phyloP scores from a whole-genome alignment of 1,140 invertebrate genomes.

The Littorina saxatilis region DNA sequence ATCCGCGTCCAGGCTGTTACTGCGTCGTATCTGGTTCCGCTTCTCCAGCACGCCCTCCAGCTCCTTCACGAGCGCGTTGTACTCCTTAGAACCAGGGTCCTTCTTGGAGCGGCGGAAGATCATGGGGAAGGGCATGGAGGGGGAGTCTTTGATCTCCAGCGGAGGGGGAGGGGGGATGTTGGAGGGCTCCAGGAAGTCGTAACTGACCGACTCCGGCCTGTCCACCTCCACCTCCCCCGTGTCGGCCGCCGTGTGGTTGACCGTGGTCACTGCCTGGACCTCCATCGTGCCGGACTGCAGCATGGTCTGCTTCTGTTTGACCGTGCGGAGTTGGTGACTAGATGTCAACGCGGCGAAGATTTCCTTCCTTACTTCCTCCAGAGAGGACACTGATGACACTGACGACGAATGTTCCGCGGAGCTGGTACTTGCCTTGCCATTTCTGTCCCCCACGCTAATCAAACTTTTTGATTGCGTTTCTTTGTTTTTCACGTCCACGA shows the following conservation, averaged over 20 bases:
- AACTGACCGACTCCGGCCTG: not conserved
- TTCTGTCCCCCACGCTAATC: too few relatives aligned
- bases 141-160: not conserved
- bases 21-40: slow-evolving; percentile 34
- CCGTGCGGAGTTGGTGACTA: too few relatives aligned
- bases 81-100: slow-evolving; percentile 66
- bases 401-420: not conserved
- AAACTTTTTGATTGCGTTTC: not conserved
- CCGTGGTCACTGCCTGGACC: too few relatives aligned
- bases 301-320: too few relatives aligned
- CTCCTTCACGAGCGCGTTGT: slow-evolving; percentile 63
- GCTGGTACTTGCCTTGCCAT: not conserved
- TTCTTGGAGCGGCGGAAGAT: slow-evolving; percentile 66
- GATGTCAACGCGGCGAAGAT: not conserved
- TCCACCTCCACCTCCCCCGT: not conserved
- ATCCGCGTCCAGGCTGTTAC: slow-evolving; percentile 12
- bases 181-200: not conserved
- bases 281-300: too few relatives aligned
- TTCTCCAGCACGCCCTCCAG: slow-evolving; percentile 57
- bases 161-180: not conserved
- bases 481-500: not conserved
- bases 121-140: slow-evolving; percentile 50
- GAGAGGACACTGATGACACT: not conserved
- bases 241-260: not conserved
- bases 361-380: not conserved